Evolutionary conservation across 1,140 invertebrate genomes (phyloP).

Genomic region (Drosophila punjabiensis): DNA sequence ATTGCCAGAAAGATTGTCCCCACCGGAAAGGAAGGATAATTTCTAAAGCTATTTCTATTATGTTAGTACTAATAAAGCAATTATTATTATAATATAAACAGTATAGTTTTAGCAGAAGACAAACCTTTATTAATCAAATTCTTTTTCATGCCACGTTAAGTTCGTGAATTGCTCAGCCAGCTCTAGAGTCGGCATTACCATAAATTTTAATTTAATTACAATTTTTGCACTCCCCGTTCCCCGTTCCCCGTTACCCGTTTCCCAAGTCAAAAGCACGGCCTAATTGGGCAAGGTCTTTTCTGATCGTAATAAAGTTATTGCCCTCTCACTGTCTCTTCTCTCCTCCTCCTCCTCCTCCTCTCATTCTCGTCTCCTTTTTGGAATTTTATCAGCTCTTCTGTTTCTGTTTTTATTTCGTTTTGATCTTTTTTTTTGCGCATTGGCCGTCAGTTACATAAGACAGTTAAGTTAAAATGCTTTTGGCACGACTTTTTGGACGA

Average conservation of each 20-base stretch:
- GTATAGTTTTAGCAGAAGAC: neutral
- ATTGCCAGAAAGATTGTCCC: neutral
- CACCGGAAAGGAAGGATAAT: neutral
- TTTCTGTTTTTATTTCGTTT: constrained; percentile 16
- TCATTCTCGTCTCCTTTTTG: constrained; percentile 9
- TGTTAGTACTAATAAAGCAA: neutral
- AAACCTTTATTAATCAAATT: neutral
- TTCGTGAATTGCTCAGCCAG: neutral
- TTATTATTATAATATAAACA: neutral
- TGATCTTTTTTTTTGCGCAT: constrained; percentile 22
- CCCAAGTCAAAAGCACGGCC: constrained; percentile 20
- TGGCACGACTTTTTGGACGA: constrained; percentile 26
- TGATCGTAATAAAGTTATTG: constrained; percentile 66
- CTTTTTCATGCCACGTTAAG: neutral
- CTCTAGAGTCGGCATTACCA: constrained; percentile 22
- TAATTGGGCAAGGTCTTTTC: constrained; percentile 66
- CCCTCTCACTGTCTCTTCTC: constrained; percentile 19
- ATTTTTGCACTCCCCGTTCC: constrained; percentile 38
- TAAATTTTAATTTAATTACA: constrained; percentile 55
- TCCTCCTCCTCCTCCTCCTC: constrained; percentile 5
- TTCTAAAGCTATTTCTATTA: neutral
- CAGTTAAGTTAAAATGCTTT: constrained; percentile 53
- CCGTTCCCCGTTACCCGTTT: constrained; percentile 6
- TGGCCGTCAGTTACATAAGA: constrained; percentile 50
- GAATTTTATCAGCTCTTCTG: constrained; percentile 28